Conservation (phyloP, 2,888 invertebrate genomes). For the Machimus rusticus region DNA sequence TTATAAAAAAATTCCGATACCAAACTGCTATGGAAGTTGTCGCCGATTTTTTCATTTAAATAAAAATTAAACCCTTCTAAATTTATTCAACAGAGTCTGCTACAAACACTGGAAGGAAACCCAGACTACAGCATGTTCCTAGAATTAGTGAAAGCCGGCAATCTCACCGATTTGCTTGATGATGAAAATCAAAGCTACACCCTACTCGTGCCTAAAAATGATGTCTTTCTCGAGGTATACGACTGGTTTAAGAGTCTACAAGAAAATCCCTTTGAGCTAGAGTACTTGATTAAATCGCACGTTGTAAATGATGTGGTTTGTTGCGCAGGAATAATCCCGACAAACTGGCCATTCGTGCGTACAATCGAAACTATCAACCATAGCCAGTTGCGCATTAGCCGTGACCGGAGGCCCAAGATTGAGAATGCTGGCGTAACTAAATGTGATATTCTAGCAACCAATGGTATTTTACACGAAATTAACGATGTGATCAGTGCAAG, state of each 20-base stretch:
- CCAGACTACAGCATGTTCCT: slow-evolving; percentile 61
- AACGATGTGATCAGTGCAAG: slow-evolving; percentile 60
- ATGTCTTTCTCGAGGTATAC: slow-evolving; percentile 60
- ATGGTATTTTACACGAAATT: slow-evolving; percentile 62
- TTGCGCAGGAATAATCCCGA: slow-evolving; percentile 62
- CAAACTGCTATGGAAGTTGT: neutral
- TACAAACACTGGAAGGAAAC: slow-evolving; percentile 57
- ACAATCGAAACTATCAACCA: slow-evolving; percentile 60
- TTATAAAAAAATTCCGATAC: neutral
- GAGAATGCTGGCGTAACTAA: slow-evolving; percentile 63
- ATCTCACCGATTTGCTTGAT: slow-evolving; percentile 57
- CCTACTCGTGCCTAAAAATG: slow-evolving; percentile 61
- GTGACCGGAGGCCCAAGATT: slow-evolving; percentile 62
- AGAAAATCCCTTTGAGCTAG: slow-evolving; percentile 53
- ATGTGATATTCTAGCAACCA: slow-evolving; percentile 60
- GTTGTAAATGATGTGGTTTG: slow-evolving; percentile 62
- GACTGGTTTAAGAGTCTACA: slow-evolving; percentile 53
- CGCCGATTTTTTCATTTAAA: neutral
- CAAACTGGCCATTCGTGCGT: slow-evolving; percentile 63
- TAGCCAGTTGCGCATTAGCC: slow-evolving; percentile 58
- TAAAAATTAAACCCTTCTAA: neutral
- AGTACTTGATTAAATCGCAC: slow-evolving; percentile 58
- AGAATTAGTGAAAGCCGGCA: slow-evolving; percentile 57
- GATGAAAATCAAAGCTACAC: slow-evolving; percentile 58
- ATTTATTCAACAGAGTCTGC: slow-evolving; percentile 53